Evolutionary conservation across 2,888 invertebrate species (phyloP), one percentile per base, ranked within the genome.

Genomic region (Tipula confusa): DNA sequence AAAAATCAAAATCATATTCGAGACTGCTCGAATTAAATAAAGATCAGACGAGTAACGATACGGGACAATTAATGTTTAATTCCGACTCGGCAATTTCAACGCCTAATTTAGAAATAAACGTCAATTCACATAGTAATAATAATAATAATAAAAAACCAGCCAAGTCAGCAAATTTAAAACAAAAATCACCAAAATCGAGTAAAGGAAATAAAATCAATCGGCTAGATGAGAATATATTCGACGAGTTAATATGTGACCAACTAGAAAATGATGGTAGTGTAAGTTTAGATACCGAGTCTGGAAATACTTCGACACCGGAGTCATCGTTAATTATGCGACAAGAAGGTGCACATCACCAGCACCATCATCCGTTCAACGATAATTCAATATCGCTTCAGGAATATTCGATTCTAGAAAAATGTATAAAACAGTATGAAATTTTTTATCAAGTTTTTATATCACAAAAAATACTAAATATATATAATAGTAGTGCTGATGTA

Each of bases 1-100:
- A 93, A 86, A 91, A 92, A 86, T 91, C 92, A 1, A 92, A 92
- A 87, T 92, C 92, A 0, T 91, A 91, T 86, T 91, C 92, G 1
- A 91, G 91, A 84, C 87, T 92, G 83, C 91, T 91, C 83, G 92
- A 92, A 85, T 86, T 91, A 18, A 91, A 91, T 85, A 91, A 91
- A 85, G 90, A 91, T 85, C 90, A 82, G 89, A 89, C 89, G 38
- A 88, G 87, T 82, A 87, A 88, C 28, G 89, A 89, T 83, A 88
- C 89, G 1, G 89, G 89, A 0, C 87, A 87, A 84, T 84, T 87
- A 7, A 85, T 89, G 1, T 89, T 89, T 0, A 89, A 89, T 85
- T 89, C 89, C 3, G 88, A 89, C 85, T 89, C 89, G 4, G 88
- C 89, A 4, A 86, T 87, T 11, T 84, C 84, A 36, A 80, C 83